phyloP scores from a whole-genome alignment of 2,888 invertebrate species.

The Andrena camellia region DNA sequence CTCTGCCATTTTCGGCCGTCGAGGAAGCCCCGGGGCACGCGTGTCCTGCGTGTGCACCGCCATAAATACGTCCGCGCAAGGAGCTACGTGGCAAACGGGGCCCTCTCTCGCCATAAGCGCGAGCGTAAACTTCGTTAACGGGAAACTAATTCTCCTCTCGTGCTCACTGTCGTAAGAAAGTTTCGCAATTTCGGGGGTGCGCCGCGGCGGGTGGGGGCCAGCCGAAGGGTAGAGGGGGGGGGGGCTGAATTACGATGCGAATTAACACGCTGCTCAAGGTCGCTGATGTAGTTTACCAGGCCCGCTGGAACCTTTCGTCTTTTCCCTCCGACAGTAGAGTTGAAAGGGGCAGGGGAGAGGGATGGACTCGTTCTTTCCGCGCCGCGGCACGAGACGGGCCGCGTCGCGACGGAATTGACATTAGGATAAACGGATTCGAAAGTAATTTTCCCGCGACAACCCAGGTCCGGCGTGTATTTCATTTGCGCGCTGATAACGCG shows the following conservation, averaged over 20 bases:
- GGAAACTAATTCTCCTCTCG: conserved; percentile 79
- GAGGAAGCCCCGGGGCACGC: conserved; percentile 55
- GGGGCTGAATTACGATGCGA: conserved; percentile 69
- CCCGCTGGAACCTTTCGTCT: conserved; percentile 31
- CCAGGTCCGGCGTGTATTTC: conserved; percentile 30
- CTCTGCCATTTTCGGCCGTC: conserved; percentile 48
- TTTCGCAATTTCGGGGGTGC: conserved; percentile 71
- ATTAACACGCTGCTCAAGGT: conserved; percentile 73
- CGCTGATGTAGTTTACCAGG: conserved; percentile 60
- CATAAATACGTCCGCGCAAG: conserved; percentile 73
- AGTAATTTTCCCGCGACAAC: conserved; percentile 55
- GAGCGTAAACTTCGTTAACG: conserved; percentile 80
- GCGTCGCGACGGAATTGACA: conserved; percentile 45
- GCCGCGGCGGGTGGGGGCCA: conserved; percentile 14
- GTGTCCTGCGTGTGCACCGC: conserved; percentile 71
- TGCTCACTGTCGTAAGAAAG: conserved; percentile 68
- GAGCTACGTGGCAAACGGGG: conserved; percentile 38
- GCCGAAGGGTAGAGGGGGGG: not conserved
- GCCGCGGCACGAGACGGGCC: conserved; percentile 4
- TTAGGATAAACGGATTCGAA: conserved; percentile 59
- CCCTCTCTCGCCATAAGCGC: conserved; percentile 51
- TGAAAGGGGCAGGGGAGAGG: not conserved
- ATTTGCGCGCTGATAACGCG: conserved; percentile 48
- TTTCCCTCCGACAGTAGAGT: conserved; percentile 14
- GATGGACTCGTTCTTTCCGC: conserved; percentile 25